phyloP scores from a whole-genome alignment of 2,888 invertebrate species.

The Machimus atricapillus region DNA sequence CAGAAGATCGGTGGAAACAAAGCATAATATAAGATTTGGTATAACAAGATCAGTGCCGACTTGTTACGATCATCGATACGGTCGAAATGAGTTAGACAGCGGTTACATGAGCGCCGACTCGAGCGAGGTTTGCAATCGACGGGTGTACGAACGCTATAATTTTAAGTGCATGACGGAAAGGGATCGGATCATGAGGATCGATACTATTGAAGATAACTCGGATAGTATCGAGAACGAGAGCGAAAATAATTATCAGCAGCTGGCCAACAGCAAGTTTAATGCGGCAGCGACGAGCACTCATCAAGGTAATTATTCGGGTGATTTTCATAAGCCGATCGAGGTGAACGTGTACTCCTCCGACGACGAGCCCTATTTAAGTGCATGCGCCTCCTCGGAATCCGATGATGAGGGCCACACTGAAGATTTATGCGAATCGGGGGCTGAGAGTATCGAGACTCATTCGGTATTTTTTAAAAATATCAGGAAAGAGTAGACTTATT shows the following conservation, averaged over 20 bases:
- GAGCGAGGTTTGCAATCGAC: slow-evolving; percentile 67
- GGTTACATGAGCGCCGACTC: slow-evolving; percentile 88
- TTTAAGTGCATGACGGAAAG: slow-evolving; percentile 57
- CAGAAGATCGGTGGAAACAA: slow-evolving; percentile 44
- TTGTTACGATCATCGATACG: slow-evolving; percentile 30
- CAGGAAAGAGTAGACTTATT: slow-evolving; percentile 59
- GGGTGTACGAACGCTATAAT: slow-evolving; percentile 61
- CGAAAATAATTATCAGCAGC: background rate
- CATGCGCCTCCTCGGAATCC: slow-evolving; percentile 47
- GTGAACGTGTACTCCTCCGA: slow-evolving; percentile 49
- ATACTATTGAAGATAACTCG: slow-evolving; percentile 59
- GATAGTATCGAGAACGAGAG: slow-evolving; percentile 47
- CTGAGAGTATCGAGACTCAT: slow-evolving; percentile 86
- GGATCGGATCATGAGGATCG: slow-evolving; percentile 56
- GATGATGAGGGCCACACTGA: slow-evolving; percentile 83
- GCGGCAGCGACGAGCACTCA: background rate
- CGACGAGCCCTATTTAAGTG: slow-evolving; percentile 47
- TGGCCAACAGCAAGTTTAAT: background rate
- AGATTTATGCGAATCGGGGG: slow-evolving; percentile 85
- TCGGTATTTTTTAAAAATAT: slow-evolving; percentile 84
- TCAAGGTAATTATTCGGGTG: background rate
- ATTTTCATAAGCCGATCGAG: slow-evolving; percentile 44
- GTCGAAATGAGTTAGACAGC: slow-evolving; percentile 72
- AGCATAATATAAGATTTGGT: background rate
- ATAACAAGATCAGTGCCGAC: slow-evolving; percentile 6